These are phyloP conservation scores for human DNA, from an alignment of 2,113 vertebrate genomes.

Conservation along the genomic window DNA sequence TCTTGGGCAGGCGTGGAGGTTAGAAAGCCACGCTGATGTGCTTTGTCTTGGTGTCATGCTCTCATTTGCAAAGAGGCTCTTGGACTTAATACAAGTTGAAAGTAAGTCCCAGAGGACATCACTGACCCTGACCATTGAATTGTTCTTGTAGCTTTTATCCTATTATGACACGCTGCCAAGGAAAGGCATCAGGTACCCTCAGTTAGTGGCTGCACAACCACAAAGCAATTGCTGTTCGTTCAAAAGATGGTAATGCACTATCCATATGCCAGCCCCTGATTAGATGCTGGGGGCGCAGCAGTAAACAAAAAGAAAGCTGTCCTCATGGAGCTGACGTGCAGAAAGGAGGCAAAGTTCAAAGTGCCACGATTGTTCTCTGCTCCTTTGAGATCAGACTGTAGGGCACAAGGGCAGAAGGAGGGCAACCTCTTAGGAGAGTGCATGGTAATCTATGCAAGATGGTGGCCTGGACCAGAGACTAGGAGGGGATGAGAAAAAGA, in stretches of 20 bases:
- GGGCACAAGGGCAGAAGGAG: neutral
- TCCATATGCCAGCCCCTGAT: neutral
- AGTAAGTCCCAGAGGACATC: neutral
- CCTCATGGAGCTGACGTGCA: rapidly evolving
- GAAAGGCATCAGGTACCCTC: neutral
- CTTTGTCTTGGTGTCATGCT: too few species aligned
- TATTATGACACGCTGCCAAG: rapidly evolving
- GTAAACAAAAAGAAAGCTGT: neutral
- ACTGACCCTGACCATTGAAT: rapidly evolving
- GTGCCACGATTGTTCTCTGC: neutral
- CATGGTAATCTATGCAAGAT: too few species aligned
- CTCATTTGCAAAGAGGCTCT: neutral
- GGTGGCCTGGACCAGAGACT: neutral
- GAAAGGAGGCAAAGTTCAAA: too few species aligned
- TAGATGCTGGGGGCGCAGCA: neutral
- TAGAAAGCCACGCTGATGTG: rapidly evolving
- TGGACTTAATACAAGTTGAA: neutral
- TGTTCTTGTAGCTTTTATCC: neutral
- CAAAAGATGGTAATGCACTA: neutral
- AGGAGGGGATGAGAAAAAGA: neutral
- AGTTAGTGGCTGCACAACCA: neutral
- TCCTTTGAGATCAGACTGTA: neutral
- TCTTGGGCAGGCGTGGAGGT: rapidly evolving
- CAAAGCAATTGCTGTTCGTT: neutral
- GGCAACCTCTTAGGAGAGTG: neutral